phyloP scores from a whole-genome alignment of 2,797 vertebrate genomes.

The Gymnopithys bicolor region DNA sequence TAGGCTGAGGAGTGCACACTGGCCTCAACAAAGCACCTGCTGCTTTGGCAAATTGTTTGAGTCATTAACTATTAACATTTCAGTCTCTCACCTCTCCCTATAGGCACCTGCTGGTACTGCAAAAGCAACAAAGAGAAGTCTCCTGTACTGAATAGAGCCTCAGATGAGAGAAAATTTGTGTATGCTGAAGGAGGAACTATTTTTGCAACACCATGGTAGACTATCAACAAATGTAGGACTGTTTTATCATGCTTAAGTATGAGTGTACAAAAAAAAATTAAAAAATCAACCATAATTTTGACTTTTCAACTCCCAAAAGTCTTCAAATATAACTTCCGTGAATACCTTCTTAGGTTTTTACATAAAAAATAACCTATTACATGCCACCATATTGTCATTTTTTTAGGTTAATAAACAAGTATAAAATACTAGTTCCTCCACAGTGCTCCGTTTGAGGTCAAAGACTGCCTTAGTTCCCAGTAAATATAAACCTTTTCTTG shows the following conservation, averaged over 20 bases:
- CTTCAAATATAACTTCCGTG: neutral
- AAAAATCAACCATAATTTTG: neutral
- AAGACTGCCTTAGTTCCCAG: neutral
- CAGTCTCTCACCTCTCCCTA: neutral
- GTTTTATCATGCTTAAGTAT: neutral
- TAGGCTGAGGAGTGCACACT: neutral
- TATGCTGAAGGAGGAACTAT: neutral
- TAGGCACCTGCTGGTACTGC: neutral
- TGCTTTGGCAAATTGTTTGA: neutral
- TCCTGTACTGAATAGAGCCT: neutral
- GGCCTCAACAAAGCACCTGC: neutral
- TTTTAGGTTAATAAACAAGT: neutral
- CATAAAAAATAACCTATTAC: neutral
- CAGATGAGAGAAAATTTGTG: neutral
- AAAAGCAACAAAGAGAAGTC: neutral
- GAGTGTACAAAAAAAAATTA: neutral
- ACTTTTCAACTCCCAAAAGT: neutral
- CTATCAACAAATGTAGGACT: neutral
- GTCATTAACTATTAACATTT: neutral
- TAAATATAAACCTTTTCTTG: neutral
- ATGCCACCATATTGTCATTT: neutral
- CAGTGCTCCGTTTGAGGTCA: neutral
- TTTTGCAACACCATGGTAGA: neutral
- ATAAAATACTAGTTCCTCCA: neutral
- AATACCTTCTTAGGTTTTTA: neutral